Evolutionary conservation across 2,113 vertebrate genomes (phyloP).

Genomic region (Lutjanus erythropterus): DNA sequence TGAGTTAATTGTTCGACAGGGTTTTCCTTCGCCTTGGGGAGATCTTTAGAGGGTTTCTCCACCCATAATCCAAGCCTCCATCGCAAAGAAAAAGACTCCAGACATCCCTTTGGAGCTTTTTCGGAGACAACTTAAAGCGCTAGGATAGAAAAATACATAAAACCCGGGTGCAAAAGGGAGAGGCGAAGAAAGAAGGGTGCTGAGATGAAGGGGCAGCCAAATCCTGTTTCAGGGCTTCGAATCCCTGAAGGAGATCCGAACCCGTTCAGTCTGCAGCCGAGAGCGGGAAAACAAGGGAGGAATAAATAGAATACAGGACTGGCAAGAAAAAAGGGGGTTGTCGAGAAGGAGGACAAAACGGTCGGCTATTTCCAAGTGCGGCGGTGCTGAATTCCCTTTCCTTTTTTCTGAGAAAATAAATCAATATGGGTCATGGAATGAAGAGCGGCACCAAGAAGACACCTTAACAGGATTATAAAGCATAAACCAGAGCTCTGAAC

Average conservation of each 20-base stretch:
- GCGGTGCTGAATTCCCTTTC: conserved; percentile 43
- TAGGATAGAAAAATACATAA: conserved; percentile 31
- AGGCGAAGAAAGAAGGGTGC: conserved; percentile 42
- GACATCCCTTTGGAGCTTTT: conserved; percentile 54
- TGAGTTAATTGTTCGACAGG: conserved; percentile 52
- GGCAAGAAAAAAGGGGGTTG: conserved; percentile 8
- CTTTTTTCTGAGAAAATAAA: conserved; percentile 58
- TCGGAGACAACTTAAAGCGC: conserved; percentile 42
- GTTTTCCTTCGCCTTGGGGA: conserved; percentile 52
- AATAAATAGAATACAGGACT: conserved; percentile 39
- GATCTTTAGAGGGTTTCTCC: conserved; percentile 70
- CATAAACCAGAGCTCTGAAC: conserved; percentile 35
- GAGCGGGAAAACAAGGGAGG: conserved; percentile 53
- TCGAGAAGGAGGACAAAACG: conserved; percentile 47
- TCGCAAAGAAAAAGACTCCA: conserved; percentile 42
- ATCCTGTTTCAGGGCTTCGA: conserved; percentile 67
- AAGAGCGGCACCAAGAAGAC: conserved; percentile 49
- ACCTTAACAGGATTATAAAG: conserved; percentile 56
- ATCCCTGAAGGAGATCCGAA: conserved; percentile 62
- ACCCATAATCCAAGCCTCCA: conserved; percentile 61
- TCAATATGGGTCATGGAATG: conserved; percentile 64
- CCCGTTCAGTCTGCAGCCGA: conserved; percentile 51
- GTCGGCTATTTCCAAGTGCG: conserved; percentile 65
- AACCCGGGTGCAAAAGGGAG: conserved; percentile 44
- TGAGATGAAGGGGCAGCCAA: conserved; percentile 55